Base-by-base conservation (phyloP, 1,140 invertebrate genomes). In the Drosophila novamexicana region DNA sequence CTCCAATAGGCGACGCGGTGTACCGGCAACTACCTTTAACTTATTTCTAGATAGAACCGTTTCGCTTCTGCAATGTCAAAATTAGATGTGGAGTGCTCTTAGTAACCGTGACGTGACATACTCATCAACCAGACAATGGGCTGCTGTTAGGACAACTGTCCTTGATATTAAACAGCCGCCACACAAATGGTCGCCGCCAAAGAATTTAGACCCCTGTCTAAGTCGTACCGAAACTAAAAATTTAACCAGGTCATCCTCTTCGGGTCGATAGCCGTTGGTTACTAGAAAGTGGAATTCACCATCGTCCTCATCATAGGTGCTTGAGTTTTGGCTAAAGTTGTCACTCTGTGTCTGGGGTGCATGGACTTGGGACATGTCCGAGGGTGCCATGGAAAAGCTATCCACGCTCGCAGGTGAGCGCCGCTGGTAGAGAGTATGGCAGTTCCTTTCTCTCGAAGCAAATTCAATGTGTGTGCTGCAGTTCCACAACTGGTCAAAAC, bases 131-230 rank as follows among this genome's bases (percentile, higher is more conserved):
- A 91, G 1, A 52, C 90, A 91, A 59, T 91, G 90, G 0, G 73
- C 89, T 6, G 90, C 84, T 1, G 90, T 86, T 0, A 91, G 22
- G 8, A 91, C 49, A 12, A 6, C 40, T 42, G 58, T 1, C 8
- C 0, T 0, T 7, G 54, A 44, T 12, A 90, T 78, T n/a, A 90
- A 61, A 6, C 47, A n/a, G 14, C 89, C 89, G 0, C 86, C 83
- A 68, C 89, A 91, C 1, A 50, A 49, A 63, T 86, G 82, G 40
- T 79, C 77, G 4, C 62, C 64, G 1, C 81, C 81, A 40, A 85
- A 85, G 56, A 49, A 83, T 5, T 47, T 34, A 7, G 1, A 22
- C 2, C 18, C 7, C n/a, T 40, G 10, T 0, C 0, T 1, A 0
- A n/a, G 8, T 0, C 70, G 74, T 6, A 85, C 0, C 2, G 81